Percentiles rank a stretch among this genome's conserved stretches.
Evolutionary conservation across 2,797 vertebrate genomes (phyloP).

Genomic region (Poecilia gillii): DNA sequence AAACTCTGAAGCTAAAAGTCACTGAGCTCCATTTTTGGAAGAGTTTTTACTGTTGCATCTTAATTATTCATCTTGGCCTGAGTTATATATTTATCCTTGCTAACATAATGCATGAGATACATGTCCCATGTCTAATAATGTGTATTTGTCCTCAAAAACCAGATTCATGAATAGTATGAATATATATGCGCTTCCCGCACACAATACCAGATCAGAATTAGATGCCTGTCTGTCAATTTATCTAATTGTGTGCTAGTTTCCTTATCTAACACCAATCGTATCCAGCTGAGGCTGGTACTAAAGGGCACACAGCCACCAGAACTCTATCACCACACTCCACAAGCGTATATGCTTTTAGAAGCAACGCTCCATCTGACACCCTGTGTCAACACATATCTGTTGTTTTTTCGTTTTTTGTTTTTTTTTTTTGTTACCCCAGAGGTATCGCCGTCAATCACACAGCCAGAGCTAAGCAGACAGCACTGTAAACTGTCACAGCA

Average conservation of each 20-base stretch:
- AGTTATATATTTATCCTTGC: neutral
- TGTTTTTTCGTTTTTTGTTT: slow-evolving; percentile 35
- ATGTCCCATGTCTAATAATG: neutral
- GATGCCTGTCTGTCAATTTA: neutral
- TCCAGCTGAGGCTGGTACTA: slow-evolving; percentile 26
- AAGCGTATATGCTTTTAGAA: slow-evolving; percentile 43
- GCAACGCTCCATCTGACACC: slow-evolving; percentile 42
- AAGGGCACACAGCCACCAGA: slow-evolving; percentile 44
- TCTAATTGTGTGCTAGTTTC: slow-evolving; percentile 10
- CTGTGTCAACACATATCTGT: slow-evolving; percentile 62
- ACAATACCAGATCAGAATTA: neutral
- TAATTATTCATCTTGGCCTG: neutral
- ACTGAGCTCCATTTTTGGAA: neutral
- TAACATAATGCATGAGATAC: neutral
- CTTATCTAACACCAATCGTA: slow-evolving; percentile 23
- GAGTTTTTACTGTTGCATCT: neutral
- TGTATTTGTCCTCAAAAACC: neutral
- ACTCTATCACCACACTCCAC: slow-evolving; percentile 12
- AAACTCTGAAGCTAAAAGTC: slow-evolving; percentile 9
- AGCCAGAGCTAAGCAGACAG: slow-evolving; percentile 42
- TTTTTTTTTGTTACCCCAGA: slow-evolving; percentile 32
- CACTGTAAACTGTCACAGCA: slow-evolving; percentile 58
- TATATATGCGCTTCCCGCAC: neutral
- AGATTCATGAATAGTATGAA: neutral
- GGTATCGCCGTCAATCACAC: slow-evolving; percentile 51